Evolutionary conservation across 2,113 vertebrate species (phyloP), one percentile per base, ranked within the genome.

Genomic region (Vombatus ursinus): DNA sequence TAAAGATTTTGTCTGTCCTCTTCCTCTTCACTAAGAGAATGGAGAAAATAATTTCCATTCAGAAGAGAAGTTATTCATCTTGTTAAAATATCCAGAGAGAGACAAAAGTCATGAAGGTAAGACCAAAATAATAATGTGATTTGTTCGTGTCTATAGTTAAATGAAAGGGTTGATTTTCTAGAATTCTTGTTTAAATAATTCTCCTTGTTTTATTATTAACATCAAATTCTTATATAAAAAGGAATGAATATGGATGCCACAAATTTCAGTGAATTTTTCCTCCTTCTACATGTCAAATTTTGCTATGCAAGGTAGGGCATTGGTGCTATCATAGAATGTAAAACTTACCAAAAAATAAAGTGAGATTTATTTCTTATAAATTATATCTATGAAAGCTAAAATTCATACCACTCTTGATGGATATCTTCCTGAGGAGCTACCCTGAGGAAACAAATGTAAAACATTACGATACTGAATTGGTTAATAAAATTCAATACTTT

Each of bases 381-480:
- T 11, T 48, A 47, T 49, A 47, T 23, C 9, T 77, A 8, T 90
- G n/a, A 90, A 26, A 92, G 84, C 11, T 89, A 90, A 92, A 96
- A 91, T 94, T 26, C 31, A 31, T 48, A 14, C 31, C 57, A 50
- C 47, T 91, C n/a, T 61, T 61, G 11, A 52, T 37, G 0, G 95
- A 47, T 52, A 10, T 8, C 89, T 77, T 92, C 2, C 24, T 48
- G 3, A 95, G 47, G 68, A 47, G 11, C 11, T 94, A 19, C 68
- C 90, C 23, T 53, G 92, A 48, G 93, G 93, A 94, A 44, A 90
- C 3, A 93, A 94, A 92, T 23, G 16, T 91, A 90, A 96, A 97
- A 91, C 11, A n/a, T 90, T 51, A 53, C 52, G 77, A 47, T 91
- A 16, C 49, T 93, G 24, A 95, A 90, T 22, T 52, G 31, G 91